Base-by-base conservation (phyloP, 2,888 invertebrate species). In the Ectobius pallidus region DNA sequence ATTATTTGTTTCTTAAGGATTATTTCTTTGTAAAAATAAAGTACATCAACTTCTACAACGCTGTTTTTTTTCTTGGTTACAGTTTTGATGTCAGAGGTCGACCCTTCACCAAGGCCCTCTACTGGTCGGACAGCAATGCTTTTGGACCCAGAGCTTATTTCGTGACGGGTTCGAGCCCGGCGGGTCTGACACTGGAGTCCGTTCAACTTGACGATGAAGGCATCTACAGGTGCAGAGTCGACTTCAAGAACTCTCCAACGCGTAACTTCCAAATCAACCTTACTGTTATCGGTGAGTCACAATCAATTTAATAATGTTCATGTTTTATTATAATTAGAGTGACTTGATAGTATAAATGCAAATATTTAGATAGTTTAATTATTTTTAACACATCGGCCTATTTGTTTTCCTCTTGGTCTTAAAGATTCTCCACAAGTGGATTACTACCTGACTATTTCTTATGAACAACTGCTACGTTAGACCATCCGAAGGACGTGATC, bases 261-360 rank as follows among this genome's bases (percentile, higher is more conserved):
- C 83, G 85, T 77, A 87, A 87, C 80, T 85, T 83, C 78, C 85
- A 85, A 81, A 84, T 87, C 78, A 85, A 86, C 79, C 84, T 87
- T 76, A 86, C 86, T 69, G 86, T 87, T 73, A 85, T 86, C 77
- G 85, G 87, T 87, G 80, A 84, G 82, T 76, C n/a, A n/a, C n/a
- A n/a, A n/a, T n/a, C n/a, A n/a, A n/a, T n/a, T n/a, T 30, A 3
- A 34, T 49, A 9, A 11, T 39, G 7, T 39, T 39, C 14, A 39
- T 39, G n/a, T n/a, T n/a, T n/a, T n/a, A n/a, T n/a, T n/a, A n/a
- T n/a, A n/a, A n/a, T n/a, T n/a, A n/a, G n/a, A n/a, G n/a, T n/a
- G n/a, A n/a, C n/a, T n/a, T n/a, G n/a, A n/a, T n/a, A n/a, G n/a
- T n/a, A n/a, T n/a, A n/a, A n/a, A n/a, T n/a, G n/a, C n/a, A 52